Evolutionary conservation across 2,113 vertebrate species (phyloP).

Genomic region (Telmatochromis sp.): DNA sequence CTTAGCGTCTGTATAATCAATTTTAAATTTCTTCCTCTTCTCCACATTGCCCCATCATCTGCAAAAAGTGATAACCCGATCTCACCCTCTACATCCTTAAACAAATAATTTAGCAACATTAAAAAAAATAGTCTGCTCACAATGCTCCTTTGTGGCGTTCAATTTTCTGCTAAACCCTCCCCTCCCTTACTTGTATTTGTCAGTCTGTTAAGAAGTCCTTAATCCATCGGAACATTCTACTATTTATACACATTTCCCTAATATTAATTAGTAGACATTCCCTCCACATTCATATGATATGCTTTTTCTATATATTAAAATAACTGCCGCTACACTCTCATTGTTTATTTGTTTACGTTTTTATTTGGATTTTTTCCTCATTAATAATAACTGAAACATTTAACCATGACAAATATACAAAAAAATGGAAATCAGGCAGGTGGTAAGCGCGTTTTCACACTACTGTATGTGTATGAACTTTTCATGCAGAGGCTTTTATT

Average conservation of each 20-base stretch:
- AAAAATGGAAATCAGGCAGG: background rate
- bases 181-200: background rate
- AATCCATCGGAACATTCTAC: background rate
- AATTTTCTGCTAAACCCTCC: background rate
- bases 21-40: background rate
- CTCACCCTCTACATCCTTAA: background rate
- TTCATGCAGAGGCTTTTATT: conserved; percentile 2
- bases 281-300: background rate
- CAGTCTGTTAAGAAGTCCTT: background rate
- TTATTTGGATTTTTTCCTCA: background rate
- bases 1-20: background rate
- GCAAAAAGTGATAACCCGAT: background rate
- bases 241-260: background rate
- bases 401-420: background rate
- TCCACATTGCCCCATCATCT: background rate
- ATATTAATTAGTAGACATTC: background rate
- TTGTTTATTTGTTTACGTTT: background rate
- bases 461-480: background rate
- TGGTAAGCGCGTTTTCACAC: background rate
- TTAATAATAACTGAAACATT: background rate
- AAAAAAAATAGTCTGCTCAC: background rate
- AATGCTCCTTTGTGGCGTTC: background rate
- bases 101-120: background rate
- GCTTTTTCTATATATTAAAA: background rate
- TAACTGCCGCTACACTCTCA: background rate